Conservation (phyloP, 2,888 invertebrate species). For the Achlya flavicornis region DNA sequence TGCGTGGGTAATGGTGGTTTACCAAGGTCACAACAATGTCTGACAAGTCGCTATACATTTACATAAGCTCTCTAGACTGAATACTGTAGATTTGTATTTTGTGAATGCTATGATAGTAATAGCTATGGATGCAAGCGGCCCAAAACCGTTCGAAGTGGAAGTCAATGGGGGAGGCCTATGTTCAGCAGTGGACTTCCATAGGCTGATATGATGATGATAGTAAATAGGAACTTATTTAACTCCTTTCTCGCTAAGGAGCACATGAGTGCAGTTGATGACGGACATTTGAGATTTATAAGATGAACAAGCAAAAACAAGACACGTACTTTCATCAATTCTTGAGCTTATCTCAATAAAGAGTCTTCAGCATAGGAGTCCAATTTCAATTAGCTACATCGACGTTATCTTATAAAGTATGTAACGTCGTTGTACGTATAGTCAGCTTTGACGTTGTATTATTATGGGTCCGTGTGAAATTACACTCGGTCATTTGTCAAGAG, state of each 20-base stretch:
- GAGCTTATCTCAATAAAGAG: too few species aligned
- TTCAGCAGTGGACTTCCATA: too few species aligned
- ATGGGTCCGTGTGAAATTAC: conserved; percentile 79
- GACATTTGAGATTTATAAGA: too few species aligned
- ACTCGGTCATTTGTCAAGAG: conserved; percentile 79
- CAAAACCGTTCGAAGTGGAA: too few species aligned
- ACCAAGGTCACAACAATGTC: conserved; percentile 38
- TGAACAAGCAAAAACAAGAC: too few species aligned
- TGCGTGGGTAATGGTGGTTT: conserved; percentile 37
- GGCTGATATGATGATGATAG: too few species aligned
- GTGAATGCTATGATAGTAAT: background rate
- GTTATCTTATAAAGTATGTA: conserved; percentile 15
- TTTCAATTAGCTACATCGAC: conserved; percentile 34
- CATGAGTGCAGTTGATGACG: too few species aligned
- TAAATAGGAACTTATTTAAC: background rate
- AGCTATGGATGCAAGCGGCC: too few species aligned
- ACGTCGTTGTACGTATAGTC: conserved; percentile 33
- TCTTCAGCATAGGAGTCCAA: conserved; percentile 12
- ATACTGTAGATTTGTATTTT: background rate
- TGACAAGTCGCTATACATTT: background rate
- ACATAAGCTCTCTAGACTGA: background rate
- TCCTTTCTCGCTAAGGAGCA: background rate
- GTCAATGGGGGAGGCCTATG: too few species aligned
- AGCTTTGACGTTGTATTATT: conserved; percentile 56
- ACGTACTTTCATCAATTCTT: too few species aligned